A percentile compares a stretch with the other conserved stretches of the same genome.
phyloP scores from a whole-genome alignment of 2,797 vertebrate species.

The Distichodus sexfasciatus region DNA sequence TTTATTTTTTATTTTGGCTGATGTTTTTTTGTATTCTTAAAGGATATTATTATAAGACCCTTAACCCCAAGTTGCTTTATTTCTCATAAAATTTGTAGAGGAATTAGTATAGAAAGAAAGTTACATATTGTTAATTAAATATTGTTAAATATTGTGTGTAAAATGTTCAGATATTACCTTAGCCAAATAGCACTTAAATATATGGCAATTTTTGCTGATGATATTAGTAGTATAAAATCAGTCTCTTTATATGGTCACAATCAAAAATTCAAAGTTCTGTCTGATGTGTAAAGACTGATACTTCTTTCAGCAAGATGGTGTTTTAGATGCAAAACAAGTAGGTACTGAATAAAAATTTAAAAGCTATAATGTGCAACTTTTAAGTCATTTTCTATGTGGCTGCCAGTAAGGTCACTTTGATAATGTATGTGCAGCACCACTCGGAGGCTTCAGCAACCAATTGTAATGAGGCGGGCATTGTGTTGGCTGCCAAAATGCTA shows the following conservation, averaged over 20 bases:
- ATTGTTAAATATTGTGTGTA: too few species aligned
- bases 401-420: conserved; percentile 47
- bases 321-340: neutral
- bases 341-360: neutral
- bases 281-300: neutral
- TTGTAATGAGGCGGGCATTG: conserved; percentile 1
- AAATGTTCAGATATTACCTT: too few species aligned
- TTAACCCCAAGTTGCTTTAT: too few species aligned
- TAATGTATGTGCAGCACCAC: neutral
- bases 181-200: too few species aligned
- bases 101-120: too few species aligned
- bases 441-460: neutral
- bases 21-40: too few species aligned
- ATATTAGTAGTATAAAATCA: too few species aligned
- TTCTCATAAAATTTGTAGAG: too few species aligned
- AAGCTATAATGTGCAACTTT: conserved; percentile 10
- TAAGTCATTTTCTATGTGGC: conserved; percentile 12
- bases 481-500: conserved; percentile 19
- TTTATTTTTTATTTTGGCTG: too few species aligned
- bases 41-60: too few species aligned
- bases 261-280: neutral
- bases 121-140: too few species aligned
- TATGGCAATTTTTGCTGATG: too few species aligned
- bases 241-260: neutral
- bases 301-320: neutral